phyloP scores from a whole-genome alignment of 2,888 invertebrate genomes.

The Thereva nobilitata region DNA sequence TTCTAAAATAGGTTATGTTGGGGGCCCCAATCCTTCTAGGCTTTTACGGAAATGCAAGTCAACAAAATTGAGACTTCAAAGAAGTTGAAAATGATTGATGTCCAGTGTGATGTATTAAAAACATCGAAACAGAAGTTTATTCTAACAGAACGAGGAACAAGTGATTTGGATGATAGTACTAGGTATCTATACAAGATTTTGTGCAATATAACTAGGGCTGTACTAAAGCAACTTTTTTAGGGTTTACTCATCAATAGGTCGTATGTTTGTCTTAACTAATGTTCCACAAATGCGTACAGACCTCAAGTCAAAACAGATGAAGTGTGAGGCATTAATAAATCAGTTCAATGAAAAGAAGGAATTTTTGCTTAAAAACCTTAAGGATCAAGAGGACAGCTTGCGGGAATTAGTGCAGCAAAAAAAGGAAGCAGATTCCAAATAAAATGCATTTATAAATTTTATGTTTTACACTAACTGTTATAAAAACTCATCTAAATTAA shows the following conservation, averaged over 20 bases:
- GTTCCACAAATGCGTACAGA: conserved; percentile 65
- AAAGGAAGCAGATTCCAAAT: conserved; percentile 56
- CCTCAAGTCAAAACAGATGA: conserved; percentile 64
- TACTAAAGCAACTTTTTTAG: conserved; percentile 43
- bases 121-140: conserved; percentile 71
- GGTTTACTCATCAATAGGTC: conserved; percentile 67
- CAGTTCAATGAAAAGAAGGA: conserved; percentile 72
- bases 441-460: conserved; percentile 14
- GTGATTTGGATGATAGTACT: conserved; percentile 53
- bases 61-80: conserved; percentile 78
- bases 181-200: conserved; percentile 46
- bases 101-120: conserved; percentile 74
- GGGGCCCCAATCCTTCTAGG: conserved; percentile 56
- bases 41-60: conserved; percentile 77
- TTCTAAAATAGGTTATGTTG: no score
- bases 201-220: background rate
- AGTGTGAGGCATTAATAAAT: conserved; percentile 70
- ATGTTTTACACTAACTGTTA: conserved; percentile 10
- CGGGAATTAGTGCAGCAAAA: conserved; percentile 76
- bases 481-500: conserved; percentile 65
- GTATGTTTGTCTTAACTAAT: conserved; percentile 77
- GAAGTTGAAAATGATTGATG: conserved; percentile 74
- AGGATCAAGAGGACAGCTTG: conserved; percentile 80
- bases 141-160: conserved; percentile 66
- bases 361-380: conserved; percentile 73